These are phyloP conservation scores for Anoplolepis gracilipes DNA, from an alignment of 1,140 invertebrate genomes.

Conservation along the genomic window DNA sequence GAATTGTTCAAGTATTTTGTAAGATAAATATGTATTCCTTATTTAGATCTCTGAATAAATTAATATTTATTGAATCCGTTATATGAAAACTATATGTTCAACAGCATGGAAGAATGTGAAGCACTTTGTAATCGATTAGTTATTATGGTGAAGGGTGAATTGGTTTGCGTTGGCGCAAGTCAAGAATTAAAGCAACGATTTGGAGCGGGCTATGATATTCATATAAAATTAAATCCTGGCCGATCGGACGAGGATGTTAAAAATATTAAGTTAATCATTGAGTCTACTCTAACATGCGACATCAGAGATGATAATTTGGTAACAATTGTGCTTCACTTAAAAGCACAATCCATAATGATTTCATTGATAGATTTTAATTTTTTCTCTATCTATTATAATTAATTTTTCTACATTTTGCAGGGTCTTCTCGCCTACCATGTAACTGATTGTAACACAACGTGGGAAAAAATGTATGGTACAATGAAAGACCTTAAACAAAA, in stretches of 20 bases:
- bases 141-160: constrained; percentile 95
- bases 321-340: constrained; percentile 47
- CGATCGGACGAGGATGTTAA: constrained; percentile 68
- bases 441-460: constrained; percentile 78
- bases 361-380: background rate
- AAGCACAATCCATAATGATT: background rate
- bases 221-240: constrained; percentile 81
- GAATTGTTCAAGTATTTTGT: background rate
- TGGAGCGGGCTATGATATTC: constrained; percentile 86
- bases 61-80: background rate
- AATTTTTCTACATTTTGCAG: constrained; percentile 66
- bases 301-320: constrained; percentile 82
- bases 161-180: constrained; percentile 90
- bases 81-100: constrained; percentile 32
- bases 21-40: background rate
- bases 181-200: constrained; percentile 89
- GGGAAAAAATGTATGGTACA: constrained; percentile 82
- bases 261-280: constrained; percentile 79
- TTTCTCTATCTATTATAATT: background rate
- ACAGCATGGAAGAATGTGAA: constrained; percentile 96
- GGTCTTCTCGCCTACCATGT: constrained; percentile 83
- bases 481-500: constrained; percentile 81
- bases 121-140: constrained; percentile 93
- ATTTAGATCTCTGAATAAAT: background rate
- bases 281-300: constrained; percentile 78